Evolutionary conservation across 2,797 vertebrate genomes (phyloP).

Genomic region (Toxotes lorentzi): DNA sequence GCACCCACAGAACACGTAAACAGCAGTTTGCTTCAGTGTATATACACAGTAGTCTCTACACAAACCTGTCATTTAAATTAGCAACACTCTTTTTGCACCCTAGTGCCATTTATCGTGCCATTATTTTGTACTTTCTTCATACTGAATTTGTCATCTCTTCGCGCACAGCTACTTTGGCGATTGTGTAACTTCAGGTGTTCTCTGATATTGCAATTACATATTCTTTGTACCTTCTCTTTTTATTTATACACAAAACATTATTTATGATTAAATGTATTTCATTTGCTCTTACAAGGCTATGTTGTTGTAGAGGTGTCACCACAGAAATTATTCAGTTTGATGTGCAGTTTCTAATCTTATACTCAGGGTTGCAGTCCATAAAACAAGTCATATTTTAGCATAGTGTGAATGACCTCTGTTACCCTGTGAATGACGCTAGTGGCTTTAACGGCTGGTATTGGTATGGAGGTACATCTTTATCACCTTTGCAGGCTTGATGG

Average conservation of each 20-base stretch:
- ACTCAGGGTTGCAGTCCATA: conserved; percentile 69
- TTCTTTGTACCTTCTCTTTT: conserved; percentile 5
- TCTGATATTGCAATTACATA: conserved; percentile 30
- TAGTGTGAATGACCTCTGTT: conserved; percentile 75
- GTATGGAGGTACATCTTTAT: conserved; percentile 78
- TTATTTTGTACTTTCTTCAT: conserved; percentile 42
- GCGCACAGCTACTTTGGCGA: conserved; percentile 1
- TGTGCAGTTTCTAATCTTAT: conserved; percentile 70
- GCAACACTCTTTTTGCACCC: conserved; percentile 20
- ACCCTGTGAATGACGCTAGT: conserved; percentile 66
- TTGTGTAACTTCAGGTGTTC: not conserved
- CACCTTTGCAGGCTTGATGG: conserved; percentile 77
- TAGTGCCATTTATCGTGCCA: conserved; percentile 33
- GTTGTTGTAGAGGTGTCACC: conserved; percentile 26
- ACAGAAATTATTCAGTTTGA: conserved; percentile 48
- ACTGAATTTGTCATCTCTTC: conserved; percentile 24
- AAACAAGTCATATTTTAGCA: conserved; percentile 79
- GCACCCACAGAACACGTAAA: conserved; percentile 62
- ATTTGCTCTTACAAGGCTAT: conserved; percentile 7
- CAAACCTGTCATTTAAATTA: conserved; percentile 49
- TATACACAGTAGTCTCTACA: conserved; percentile 23
- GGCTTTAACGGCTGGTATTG: conserved; percentile 60
- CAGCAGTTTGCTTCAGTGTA: conserved; percentile 40
- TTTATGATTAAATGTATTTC: conserved; percentile 16
- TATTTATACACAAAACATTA: conserved; percentile 20